Evolutionary conservation across 2,888 invertebrate genomes (phyloP).

Genomic region (Acanthosepion pharaonis): DNA sequence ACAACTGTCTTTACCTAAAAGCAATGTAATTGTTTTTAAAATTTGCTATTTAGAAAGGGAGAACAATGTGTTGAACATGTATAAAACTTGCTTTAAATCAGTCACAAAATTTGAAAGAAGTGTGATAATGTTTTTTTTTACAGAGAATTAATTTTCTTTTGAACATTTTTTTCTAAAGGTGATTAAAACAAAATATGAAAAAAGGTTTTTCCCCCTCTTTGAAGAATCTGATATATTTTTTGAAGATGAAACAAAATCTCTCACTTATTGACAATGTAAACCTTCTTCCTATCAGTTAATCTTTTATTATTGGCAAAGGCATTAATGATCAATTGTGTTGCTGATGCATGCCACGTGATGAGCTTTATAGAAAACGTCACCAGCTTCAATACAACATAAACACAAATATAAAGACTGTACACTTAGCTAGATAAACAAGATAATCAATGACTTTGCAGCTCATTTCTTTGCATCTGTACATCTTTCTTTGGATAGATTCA

Average conservation of each 20-base stretch:
- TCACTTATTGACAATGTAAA: neutral
- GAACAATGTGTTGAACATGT: no score
- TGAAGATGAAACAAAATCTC: neutral
- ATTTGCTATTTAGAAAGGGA: no score
- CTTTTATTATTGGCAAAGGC: neutral
- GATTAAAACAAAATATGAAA: no score
- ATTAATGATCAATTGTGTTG: neutral
- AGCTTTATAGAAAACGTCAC: neutral
- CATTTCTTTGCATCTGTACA: neutral
- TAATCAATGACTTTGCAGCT: neutral
- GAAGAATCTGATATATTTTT: neutral
- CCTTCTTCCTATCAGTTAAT: neutral
- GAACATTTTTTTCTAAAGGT: neutral
- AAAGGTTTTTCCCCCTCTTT: neutral
- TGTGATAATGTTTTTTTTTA: neutral
- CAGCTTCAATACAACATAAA: neutral
- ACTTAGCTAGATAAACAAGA: neutral
- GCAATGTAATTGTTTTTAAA: no score
- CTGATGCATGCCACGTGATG: neutral
- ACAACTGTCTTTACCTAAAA: no score
- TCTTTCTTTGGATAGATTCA: neutral
- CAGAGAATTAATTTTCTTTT: neutral
- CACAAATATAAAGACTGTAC: neutral
- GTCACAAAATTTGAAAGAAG: neutral
- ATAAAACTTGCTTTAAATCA: neutral